phyloP scores from a whole-genome alignment of 2,888 invertebrate species.

The Galerucella pusilla region DNA sequence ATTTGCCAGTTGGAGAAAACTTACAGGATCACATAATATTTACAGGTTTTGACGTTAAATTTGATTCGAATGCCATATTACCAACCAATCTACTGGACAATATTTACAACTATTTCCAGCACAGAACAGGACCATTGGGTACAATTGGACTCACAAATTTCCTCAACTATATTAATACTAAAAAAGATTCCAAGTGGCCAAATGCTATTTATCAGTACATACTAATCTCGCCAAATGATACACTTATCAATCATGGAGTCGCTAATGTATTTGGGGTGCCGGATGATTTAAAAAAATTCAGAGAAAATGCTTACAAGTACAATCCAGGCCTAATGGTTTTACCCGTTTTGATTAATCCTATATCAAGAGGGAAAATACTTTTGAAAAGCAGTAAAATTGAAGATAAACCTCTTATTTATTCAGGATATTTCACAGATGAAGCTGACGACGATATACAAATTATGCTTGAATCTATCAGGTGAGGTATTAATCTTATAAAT shows the following conservation, averaged over 20 bases:
- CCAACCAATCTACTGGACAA: conserved; percentile 50
- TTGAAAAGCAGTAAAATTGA: conserved; percentile 69
- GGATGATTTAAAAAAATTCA: conserved; percentile 37
- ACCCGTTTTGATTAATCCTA: conserved; percentile 58
- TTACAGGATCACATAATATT: conserved; percentile 68
- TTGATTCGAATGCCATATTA: conserved; percentile 19
- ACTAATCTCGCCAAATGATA: background rate
- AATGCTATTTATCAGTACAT: conserved; percentile 64
- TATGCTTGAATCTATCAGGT: conserved; percentile 66
- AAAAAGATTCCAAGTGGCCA: conserved; percentile 64
- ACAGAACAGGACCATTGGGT: conserved; percentile 66
- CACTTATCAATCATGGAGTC: no score
- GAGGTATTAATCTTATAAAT: background rate
- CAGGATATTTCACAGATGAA: conserved; percentile 73
- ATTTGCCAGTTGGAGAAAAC: conserved; percentile 69
- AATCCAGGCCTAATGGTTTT: no score
- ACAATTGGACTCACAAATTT: conserved; percentile 65
- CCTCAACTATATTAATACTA: conserved; percentile 65
- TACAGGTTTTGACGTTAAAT: conserved; percentile 52
- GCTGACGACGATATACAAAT: conserved; percentile 69
- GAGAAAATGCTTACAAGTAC: no score
- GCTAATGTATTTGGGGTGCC: conserved; percentile 52
- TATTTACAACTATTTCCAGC: conserved; percentile 66
- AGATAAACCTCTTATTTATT: conserved; percentile 71
- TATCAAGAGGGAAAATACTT: conserved; percentile 69